phyloP scores from a whole-genome alignment of 2,888 invertebrate genomes.

The Drosophila atroscutellata region DNA sequence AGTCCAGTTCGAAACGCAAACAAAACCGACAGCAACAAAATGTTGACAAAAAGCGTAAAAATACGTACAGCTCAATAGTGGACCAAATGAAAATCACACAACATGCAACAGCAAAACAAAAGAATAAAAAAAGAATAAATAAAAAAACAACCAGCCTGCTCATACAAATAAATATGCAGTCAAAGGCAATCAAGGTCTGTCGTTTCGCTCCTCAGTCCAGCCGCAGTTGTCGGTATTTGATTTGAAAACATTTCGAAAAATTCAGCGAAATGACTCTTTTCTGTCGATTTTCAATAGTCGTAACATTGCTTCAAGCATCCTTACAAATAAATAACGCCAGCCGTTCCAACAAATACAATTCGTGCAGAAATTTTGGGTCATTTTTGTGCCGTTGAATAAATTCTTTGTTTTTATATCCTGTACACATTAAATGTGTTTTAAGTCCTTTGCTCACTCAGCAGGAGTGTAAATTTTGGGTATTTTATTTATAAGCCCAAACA shows the following conservation, averaged over 20 bases:
- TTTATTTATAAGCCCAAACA: neutral
- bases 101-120: constrained; percentile 43
- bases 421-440: neutral
- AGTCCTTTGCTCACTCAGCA: neutral
- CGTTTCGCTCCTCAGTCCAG: constrained; percentile 38
- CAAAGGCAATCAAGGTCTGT: constrained; percentile 77
- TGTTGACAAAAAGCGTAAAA: constrained; percentile 74
- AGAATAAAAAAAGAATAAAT: constrained; percentile 25
- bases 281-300: constrained; percentile 56
- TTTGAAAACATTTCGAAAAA: constrained; percentile 78
- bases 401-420: constrained; percentile 44
- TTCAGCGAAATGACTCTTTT: constrained; percentile 57
- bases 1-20: constrained; percentile 43
- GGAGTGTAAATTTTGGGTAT: neutral
- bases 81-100: constrained; percentile 58
- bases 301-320: constrained; percentile 55
- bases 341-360: constrained; percentile 64
- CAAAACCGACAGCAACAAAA: constrained; percentile 65
- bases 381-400: constrained; percentile 47
- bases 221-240: constrained; percentile 78
- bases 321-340: constrained; percentile 60
- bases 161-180: constrained; percentile 78
- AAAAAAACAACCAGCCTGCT: constrained; percentile 32
- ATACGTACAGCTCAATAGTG: constrained; percentile 62
- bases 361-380: constrained; percentile 42